These are phyloP conservation scores for Drosophila aldrichi DNA, from an alignment of 2,888 invertebrate species.

Conservation along the genomic window DNA sequence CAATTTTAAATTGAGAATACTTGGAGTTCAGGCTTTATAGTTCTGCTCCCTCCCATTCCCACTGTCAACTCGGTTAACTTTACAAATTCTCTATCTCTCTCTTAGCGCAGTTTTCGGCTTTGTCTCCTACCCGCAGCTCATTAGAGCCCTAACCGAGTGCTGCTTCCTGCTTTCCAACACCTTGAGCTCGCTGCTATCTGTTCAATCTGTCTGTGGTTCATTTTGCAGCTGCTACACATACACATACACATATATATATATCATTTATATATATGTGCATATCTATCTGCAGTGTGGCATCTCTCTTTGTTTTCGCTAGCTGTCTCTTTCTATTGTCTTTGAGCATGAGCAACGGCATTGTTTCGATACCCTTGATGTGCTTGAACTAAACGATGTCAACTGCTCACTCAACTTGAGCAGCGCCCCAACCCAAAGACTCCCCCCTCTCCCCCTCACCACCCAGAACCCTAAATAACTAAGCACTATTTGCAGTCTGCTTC, in stretches of 20 bases:
- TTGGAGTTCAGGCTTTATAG: background rate
- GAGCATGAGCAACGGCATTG: constrained; percentile 39
- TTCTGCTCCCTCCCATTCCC: background rate
- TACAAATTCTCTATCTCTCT: background rate
- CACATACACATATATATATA: background rate
- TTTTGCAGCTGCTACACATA: background rate
- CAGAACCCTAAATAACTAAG: constrained; percentile 20
- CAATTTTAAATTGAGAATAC: background rate
- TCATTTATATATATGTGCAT: no score
- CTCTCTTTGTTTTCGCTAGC: background rate
- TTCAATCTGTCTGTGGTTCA: constrained; percentile 15
- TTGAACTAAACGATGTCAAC: constrained; percentile 75
- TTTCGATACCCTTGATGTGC: constrained; percentile 28
- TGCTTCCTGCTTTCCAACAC: constrained; percentile 1
- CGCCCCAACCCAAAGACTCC: background rate
- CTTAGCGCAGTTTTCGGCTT: background rate
- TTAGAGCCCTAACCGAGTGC: background rate
- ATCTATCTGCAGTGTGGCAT: background rate
- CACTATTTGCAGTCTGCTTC: background rate
- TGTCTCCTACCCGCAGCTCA: background rate
- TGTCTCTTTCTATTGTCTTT: background rate
- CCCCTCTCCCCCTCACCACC: no score
- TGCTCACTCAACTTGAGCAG: constrained; percentile 54
- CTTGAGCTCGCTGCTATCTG: constrained; percentile 4
- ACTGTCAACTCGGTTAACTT: background rate